A percentile compares a stretch with the other conserved stretches of the same genome.
phyloP scores from a whole-genome alignment of 2,888 invertebrate species.

The Ashinkailepas kermadecensis region DNA sequence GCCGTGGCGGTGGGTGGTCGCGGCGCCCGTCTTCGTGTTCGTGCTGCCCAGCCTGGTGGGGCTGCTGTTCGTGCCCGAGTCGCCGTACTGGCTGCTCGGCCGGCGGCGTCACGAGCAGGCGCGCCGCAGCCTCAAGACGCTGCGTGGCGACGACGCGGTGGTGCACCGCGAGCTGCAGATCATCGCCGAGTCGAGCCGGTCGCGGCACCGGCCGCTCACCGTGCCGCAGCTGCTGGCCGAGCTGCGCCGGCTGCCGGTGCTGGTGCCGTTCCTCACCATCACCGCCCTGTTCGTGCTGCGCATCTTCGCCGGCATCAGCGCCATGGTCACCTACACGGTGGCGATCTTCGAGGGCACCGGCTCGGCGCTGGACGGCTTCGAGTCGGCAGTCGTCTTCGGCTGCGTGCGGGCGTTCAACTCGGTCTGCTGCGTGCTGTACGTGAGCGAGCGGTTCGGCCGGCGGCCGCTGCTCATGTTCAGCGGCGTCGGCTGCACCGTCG shows the following conservation, averaged over 20 bases:
- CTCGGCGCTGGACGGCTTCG: background rate
- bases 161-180: background rate
- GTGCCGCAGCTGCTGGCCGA: background rate
- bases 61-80: conserved; percentile 9
- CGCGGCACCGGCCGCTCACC: background rate
- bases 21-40: background rate
- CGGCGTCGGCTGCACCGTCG: background rate
- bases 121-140: background rate
- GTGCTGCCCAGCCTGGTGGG: conserved; percentile 9
- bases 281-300: background rate
- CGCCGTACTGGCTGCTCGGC: conserved; percentile 16
- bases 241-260: background rate
- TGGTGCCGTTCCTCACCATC: conserved; percentile 19
- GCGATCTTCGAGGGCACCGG: background rate
- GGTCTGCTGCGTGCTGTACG: background rate
- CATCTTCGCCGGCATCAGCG: background rate
- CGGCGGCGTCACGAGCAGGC: background rate
- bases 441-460: conserved; percentile 18
- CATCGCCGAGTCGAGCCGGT: background rate
- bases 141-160: background rate
- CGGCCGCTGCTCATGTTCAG: background rate
- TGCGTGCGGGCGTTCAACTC: background rate
- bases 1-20: conserved; percentile 8
- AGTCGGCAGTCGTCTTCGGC: background rate
- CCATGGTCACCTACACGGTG: conserved; percentile 5